A percentile compares a stretch with the other conserved stretches of the same genome.
phyloP scores from a whole-genome alignment of 1,140 invertebrate species.

The Theocolax elegans region DNA sequence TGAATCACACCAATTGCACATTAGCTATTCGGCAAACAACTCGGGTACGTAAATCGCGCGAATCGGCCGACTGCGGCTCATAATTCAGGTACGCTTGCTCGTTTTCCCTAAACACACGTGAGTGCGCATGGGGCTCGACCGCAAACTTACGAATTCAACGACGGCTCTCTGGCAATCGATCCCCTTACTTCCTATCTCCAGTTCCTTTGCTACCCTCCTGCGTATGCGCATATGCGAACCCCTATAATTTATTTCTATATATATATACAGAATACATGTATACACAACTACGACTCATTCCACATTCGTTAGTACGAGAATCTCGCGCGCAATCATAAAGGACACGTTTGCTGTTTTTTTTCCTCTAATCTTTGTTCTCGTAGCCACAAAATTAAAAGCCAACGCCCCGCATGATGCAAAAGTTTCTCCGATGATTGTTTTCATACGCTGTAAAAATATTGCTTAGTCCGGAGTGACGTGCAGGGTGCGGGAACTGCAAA shows the following conservation, averaged over 20 bases:
- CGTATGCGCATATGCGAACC: too few species aligned
- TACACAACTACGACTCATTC: background rate
- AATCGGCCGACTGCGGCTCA: conserved; percentile 18
- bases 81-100: conserved; percentile 2
- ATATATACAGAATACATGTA: too few species aligned
- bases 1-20: conserved; percentile 24
- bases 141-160: conserved; percentile 32
- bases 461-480: too few species aligned
- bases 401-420: conserved; percentile 23
- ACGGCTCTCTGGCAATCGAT: conserved; percentile 20
- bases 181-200: background rate
- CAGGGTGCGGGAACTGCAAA: too few species aligned
- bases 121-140: background rate
- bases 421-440: conserved; percentile 37
- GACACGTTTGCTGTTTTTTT: background rate
- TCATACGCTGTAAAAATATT: conserved; percentile 14
- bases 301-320: conserved; percentile 1
- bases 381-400: conserved; percentile 24
- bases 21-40: conserved; percentile 35
- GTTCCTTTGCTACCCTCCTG: background rate
- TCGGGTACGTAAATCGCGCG: conserved; percentile 14
- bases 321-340: conserved; percentile 14
- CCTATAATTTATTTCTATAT: conserved; percentile 10
- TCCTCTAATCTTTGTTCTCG: background rate
- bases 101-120: conserved; percentile 1